phyloP scores from a whole-genome alignment of 2,113 vertebrate genomes.

The Aptenodytes forsteri region DNA sequence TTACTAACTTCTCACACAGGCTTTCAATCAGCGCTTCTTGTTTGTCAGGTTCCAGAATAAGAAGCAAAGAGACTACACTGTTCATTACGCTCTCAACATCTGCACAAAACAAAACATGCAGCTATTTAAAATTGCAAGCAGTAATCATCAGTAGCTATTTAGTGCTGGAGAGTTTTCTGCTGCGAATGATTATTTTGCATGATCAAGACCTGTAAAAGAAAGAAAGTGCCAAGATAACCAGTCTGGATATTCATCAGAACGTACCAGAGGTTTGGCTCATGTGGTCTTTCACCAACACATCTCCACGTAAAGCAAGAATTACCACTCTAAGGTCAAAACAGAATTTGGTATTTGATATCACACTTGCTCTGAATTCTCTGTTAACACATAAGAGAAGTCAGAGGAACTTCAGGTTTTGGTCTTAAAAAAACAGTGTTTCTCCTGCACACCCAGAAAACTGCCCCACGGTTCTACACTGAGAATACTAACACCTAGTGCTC shows the following conservation, averaged over 20 bases:
- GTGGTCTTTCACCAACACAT: neutral
- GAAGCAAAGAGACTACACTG: slow-evolving; percentile 93
- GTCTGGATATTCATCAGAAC: neutral
- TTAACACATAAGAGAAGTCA: neutral
- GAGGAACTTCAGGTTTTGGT: neutral
- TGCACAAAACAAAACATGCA: slow-evolving; percentile 49
- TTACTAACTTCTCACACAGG: slow-evolving; percentile 95
- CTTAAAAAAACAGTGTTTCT: neutral
- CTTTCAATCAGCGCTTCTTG: slow-evolving; percentile 94
- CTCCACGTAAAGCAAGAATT: neutral
- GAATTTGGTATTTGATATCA: neutral
- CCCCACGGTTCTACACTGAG: neutral
- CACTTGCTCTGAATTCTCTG: neutral
- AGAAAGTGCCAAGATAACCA: neutral
- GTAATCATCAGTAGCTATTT: neutral
- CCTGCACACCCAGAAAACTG: neutral
- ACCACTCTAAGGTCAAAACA: neutral
- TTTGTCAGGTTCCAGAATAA: slow-evolving; percentile 96
- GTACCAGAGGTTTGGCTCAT: neutral
- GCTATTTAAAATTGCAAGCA: neutral
- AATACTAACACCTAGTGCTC: neutral
- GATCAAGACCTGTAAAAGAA: neutral
- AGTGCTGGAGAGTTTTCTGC: neutral
- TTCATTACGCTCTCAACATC: slow-evolving; percentile 98
- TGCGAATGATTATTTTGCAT: neutral